A percentile compares a stretch with the other conserved stretches of the same genome.
Evolutionary conservation across 2,113 vertebrate species (phyloP).

Genomic region (Megalops atlanticus): DNA sequence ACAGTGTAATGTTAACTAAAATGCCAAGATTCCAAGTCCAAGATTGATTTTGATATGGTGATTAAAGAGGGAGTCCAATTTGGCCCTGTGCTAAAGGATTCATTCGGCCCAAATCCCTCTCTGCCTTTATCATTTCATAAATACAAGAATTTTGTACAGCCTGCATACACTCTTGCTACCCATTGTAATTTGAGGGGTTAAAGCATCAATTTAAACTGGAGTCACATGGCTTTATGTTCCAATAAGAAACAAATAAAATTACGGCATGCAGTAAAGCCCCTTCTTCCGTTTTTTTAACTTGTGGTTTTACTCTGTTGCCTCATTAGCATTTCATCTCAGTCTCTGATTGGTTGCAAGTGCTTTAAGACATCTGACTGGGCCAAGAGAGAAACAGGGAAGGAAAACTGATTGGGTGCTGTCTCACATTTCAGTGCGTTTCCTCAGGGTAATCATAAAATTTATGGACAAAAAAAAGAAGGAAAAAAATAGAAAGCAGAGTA

Average conservation of each 20-base stretch:
- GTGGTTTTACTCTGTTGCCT: neutral
- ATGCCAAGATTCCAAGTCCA: no score
- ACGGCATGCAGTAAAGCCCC: neutral
- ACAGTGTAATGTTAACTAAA: no score
- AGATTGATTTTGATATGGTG: neutral
- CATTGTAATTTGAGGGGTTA: conserved; percentile 17
- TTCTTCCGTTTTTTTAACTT: neutral
- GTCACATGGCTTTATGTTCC: neutral
- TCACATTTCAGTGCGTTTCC: conserved; percentile 36
- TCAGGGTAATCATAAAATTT: conserved; percentile 41
- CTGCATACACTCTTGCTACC: neutral
- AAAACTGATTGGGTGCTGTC: neutral
- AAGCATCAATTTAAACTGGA: conserved; percentile 4
- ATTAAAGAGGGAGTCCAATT: neutral
- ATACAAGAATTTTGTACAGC: neutral
- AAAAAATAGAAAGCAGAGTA: conserved; percentile 1
- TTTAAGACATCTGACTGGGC: neutral
- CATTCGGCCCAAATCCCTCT: neutral
- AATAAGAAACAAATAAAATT: conserved; percentile 26
- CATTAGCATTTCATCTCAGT: neutral
- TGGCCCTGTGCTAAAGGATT: neutral
- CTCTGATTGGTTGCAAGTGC: neutral
- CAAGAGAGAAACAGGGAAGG: neutral
- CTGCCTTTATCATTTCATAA: conserved; percentile 7
- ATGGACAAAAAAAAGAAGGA: conserved; percentile 44